Conservation (phyloP, 2,888 invertebrate species). For the Diarsia dahlii region DNA sequence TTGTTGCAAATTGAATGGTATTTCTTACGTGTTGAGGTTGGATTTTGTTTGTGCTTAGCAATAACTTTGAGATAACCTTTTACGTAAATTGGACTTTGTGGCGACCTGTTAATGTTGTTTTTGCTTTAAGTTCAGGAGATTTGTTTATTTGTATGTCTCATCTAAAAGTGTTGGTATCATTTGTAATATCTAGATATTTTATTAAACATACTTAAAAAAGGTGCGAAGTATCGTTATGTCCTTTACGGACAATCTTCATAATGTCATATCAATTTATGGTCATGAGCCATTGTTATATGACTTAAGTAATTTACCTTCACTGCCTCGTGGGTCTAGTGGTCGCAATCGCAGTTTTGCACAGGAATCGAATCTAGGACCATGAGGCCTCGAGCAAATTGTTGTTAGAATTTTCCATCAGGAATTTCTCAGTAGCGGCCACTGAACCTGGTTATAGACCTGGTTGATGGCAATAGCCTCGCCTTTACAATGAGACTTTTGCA, state of each 20-base stretch:
- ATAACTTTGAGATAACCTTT: conserved; percentile 5
- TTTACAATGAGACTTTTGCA: too few relatives aligned
- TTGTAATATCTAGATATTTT: conserved; percentile 15
- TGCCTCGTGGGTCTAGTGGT: background rate
- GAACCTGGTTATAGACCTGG: too few relatives aligned
- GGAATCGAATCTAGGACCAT: too few relatives aligned
- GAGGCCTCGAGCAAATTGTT: too few relatives aligned
- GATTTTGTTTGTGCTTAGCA: conserved; percentile 2
- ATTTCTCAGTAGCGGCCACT: too few relatives aligned
- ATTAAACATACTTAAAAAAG: conserved; percentile 1
- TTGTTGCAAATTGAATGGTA: conserved; percentile 21
- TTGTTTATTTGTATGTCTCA: conserved; percentile 32
- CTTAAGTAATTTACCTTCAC: background rate
- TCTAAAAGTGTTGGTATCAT: conserved; percentile 40
- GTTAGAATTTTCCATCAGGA: too few relatives aligned
- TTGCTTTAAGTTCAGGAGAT: background rate
- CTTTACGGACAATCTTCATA: conserved; percentile 9
- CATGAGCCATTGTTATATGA: too few relatives aligned
- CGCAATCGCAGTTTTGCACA: background rate
- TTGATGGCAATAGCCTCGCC: too few relatives aligned
- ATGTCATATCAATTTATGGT: conserved; percentile 7
- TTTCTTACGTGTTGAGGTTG: background rate
- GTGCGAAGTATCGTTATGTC: background rate
- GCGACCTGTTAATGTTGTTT: conserved; percentile 8
- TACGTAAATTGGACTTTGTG: conserved; percentile 13